phyloP scores from a whole-genome alignment of 2,888 invertebrate species.

The Ochropleura leucogaster region DNA sequence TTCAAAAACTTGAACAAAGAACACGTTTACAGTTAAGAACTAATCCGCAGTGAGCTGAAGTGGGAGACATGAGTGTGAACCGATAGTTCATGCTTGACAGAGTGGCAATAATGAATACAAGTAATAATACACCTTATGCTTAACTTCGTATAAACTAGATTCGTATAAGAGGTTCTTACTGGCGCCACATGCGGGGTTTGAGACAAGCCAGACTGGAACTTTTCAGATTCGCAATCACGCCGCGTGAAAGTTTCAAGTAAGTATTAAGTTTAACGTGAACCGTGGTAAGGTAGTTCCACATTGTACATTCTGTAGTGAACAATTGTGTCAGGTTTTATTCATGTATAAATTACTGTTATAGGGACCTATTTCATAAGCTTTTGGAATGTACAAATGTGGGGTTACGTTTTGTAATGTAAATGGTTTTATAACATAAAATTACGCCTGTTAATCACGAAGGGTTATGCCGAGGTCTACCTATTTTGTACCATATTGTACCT shows the following conservation, averaged over 20 bases:
- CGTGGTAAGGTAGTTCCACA: slow-evolving; percentile 74
- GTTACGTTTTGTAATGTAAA: too few species aligned
- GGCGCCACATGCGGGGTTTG: slow-evolving; percentile 73
- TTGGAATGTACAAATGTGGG: background rate
- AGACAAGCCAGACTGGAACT: slow-evolving; percentile 77
- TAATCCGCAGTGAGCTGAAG: slow-evolving; percentile 74
- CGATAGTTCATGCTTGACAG: slow-evolving; percentile 71
- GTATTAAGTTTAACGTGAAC: slow-evolving; percentile 82
- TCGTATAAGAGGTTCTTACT: slow-evolving; percentile 52
- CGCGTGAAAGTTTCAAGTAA: slow-evolving; percentile 81
- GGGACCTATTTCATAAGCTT: slow-evolving; percentile 22
- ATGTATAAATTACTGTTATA: slow-evolving; percentile 47
- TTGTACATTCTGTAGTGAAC: slow-evolving; percentile 66
- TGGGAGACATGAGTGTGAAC: slow-evolving; percentile 74
- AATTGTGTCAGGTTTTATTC: slow-evolving; percentile 54
- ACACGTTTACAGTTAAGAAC: slow-evolving; percentile 72
- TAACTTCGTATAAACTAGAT: slow-evolving; percentile 44
- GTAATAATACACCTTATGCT: slow-evolving; percentile 52
- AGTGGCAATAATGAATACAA: slow-evolving; percentile 42
- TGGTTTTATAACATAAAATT: too few species aligned
- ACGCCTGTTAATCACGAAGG: too few species aligned
- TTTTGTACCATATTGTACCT: too few species aligned
- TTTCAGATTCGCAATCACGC: slow-evolving; percentile 86
- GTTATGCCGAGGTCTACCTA: too few species aligned
- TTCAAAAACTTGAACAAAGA: slow-evolving; percentile 67